Percentiles rank a stretch among this genome's conserved stretches.
phyloP scores from a whole-genome alignment of 2,113 vertebrate species.

The Apeltes quadracus region DNA sequence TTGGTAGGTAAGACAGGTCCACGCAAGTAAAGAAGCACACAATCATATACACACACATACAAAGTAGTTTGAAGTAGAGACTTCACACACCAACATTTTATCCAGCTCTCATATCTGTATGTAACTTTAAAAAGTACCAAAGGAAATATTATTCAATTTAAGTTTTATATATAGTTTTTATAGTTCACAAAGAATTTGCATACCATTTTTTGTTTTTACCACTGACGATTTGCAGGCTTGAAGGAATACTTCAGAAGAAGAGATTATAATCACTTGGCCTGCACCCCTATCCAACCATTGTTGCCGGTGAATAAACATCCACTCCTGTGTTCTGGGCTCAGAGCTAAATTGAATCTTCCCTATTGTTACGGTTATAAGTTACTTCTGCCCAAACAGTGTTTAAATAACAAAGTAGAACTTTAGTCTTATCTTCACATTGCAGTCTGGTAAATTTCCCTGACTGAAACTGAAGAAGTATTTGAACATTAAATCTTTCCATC shows the following conservation, averaged over 20 bases:
- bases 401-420: slow-evolving; percentile 51
- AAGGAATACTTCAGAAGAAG: not conserved
- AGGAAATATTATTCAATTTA: not conserved
- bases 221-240: not conserved
- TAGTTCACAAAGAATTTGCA: not conserved
- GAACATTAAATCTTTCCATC: slow-evolving; percentile 85
- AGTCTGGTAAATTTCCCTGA: slow-evolving; percentile 58
- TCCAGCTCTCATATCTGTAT: not conserved
- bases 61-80: not conserved
- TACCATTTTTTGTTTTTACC: not conserved
- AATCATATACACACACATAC: too few species aligned
- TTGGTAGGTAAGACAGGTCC: not conserved
- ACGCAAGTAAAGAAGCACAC: not conserved
- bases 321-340: not conserved
- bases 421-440: slow-evolving; percentile 55
- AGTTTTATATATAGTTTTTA: not conserved
- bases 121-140: not conserved
- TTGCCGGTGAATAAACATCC: not conserved
- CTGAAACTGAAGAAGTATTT: slow-evolving; percentile 80
- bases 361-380: slow-evolving; percentile 9
- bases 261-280: not conserved
- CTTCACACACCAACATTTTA: not conserved
- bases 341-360: not conserved
- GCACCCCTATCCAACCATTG: not conserved
- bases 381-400: slow-evolving; percentile 28